Evolutionary conservation across 2,888 invertebrate genomes (phyloP), one percentile per base, ranked within the genome.

Genomic region (Spisula subtruncata): DNA sequence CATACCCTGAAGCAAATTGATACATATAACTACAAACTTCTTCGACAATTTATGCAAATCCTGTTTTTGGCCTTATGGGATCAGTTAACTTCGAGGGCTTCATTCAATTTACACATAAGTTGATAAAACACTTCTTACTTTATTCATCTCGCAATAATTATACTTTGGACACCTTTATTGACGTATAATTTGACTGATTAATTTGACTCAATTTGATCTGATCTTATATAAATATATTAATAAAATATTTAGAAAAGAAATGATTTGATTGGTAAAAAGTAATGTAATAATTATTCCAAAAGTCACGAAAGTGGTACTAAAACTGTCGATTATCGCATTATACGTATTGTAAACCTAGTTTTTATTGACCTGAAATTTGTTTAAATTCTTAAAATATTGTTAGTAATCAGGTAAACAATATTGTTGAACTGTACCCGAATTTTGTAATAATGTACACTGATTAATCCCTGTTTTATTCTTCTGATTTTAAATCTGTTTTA

Each of bases 401-500:
- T 66, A 66, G 60, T 66, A 25, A 66, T n/a, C 60, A 25, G n/a
- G 60, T 66, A 66, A 25, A 66, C 60, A 25, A 2, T 66, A 5
- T 66, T 66, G n/a, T 66, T 66, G n/a, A 66, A 25, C 1, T 75
- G 29, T 75, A 75, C 12, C 75, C 18, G 29, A 75, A 75, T 35
- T 32, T 16, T 25, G 35, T 75, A 32, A 25, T 35, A 75, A 35
- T 83, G 32, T 83, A 5, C 29, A 81, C n/a, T 8, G 16, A 12
- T 66, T 83, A 83, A 83, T 83, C 66, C 66, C 6, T 5, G n/a
- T 41, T 60, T 83, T 56, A 66, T 75, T 75, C 35, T 16, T 2
- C 25, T 2, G 18, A 35, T 75, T 75, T 6, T 46, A 66, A 83
- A 83, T 83, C 83, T n/a, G n/a, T 66, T 41, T 10, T 83, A 46